Conservation (phyloP, 2,113 vertebrate genomes). For the Colistium nudipinnis region DNA sequence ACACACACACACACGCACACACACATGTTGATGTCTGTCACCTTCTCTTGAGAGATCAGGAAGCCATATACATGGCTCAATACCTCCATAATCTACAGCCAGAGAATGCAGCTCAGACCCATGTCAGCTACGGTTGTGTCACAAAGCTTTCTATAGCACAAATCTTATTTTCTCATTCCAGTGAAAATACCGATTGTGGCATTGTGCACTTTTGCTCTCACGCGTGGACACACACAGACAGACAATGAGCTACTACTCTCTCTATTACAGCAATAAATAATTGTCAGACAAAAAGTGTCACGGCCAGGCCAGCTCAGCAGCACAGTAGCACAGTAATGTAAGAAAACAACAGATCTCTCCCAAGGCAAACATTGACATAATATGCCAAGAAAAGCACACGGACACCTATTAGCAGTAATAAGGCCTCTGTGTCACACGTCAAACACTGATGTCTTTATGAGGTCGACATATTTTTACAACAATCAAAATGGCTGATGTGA, state of each 20-base stretch:
- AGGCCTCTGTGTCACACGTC: neutral
- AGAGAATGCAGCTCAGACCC: conserved; percentile 33
- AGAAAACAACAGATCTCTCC: neutral
- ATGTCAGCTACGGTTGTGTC: conserved; percentile 17
- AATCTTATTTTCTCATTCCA: conserved; percentile 34
- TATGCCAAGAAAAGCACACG: neutral
- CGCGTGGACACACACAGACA: neutral
- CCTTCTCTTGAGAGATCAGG: conserved; percentile 55
- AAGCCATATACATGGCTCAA: conserved; percentile 50
- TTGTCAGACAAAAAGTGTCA: neutral
- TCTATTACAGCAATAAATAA: too few relatives aligned
- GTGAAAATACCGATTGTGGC: conserved; percentile 3
- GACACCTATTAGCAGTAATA: neutral
- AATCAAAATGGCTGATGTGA: too few relatives aligned
- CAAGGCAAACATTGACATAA: neutral
- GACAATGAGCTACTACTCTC: neutral
- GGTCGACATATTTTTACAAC: too few relatives aligned
- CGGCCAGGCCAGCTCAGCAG: neutral
- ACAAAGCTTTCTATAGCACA: conserved; percentile 29
- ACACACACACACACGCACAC: neutral
- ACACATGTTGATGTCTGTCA: conserved; percentile 61
- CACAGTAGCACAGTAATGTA: neutral
- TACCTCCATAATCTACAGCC: conserved; percentile 43
- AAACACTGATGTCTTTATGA: too few relatives aligned
- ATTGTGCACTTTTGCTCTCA: neutral